Percentiles rank a stretch among this genome's conserved stretches.
Evolutionary conservation across 2,888 invertebrate genomes (phyloP).

Genomic region (Didymodactylos carnosus): DNA sequence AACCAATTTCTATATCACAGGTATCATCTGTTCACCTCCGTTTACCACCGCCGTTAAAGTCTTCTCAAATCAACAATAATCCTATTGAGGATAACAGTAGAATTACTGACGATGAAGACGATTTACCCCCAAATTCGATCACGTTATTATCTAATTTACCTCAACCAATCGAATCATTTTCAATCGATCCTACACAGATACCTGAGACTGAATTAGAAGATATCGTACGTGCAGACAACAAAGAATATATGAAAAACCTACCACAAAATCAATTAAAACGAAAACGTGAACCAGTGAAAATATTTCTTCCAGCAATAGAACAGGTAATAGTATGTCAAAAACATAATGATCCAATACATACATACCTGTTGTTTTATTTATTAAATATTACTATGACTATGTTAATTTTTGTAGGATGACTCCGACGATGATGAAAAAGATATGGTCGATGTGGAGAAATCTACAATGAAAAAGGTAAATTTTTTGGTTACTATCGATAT

Average conservation of each 20-base stretch:
- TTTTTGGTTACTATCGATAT: not conserved
- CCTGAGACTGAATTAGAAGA: not conserved
- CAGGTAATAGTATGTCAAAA: not conserved
- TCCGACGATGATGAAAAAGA: not conserved
- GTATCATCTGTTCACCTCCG: not conserved
- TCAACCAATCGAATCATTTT: not conserved
- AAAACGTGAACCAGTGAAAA: not conserved
- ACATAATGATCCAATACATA: too few species aligned
- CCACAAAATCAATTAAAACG: not conserved
- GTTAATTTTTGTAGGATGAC: not conserved
- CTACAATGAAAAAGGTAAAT: not conserved
- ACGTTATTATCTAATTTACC: not conserved
- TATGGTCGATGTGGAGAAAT: too few species aligned
- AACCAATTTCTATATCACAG: too few species aligned
- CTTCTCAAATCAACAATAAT: too few species aligned
- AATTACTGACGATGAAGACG: not conserved
- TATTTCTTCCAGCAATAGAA: not conserved
- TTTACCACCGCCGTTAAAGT: not conserved
- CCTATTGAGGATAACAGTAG: too few species aligned
- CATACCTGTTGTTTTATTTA: not conserved
- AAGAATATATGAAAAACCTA: not conserved
- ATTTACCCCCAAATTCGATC: not conserved
- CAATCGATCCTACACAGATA: not conserved
- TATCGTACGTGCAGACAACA: not conserved
- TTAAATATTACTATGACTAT: not conserved